Evolutionary conservation across 2,888 invertebrate species (phyloP), one percentile per base, ranked within the genome.

Genomic region (Romanomermis culicivorax): DNA sequence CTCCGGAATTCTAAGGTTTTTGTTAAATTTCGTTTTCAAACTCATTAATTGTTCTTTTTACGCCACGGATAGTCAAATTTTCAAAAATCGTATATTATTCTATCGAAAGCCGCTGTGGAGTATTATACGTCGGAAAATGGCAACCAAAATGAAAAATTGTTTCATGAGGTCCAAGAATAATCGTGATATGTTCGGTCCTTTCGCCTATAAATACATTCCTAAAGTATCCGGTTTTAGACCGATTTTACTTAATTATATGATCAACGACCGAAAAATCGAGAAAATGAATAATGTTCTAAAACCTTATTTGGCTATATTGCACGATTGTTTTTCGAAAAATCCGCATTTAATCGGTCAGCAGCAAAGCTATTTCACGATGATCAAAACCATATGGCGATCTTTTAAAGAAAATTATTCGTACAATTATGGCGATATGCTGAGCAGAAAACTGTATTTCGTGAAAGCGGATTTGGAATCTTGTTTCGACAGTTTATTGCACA

Each of bases 41-140:
- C 17, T 36, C 7, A 7, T 36, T 7, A 36, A 36, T 7, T 17
- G 36, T 36, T 52, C n/a, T 23, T 52, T 52, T 30, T 52, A 52
- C 43, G 26, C 43, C 20, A 52, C 53, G 14, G 53, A 52, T 3
- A 42, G 42, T 43, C 53, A 52, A 36, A 29, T 3, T 2, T 43
- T 25, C 25, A 42, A 30, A 25, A 4, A 52, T 52, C 42, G 53
- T 14, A n/a, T 52, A 17, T n/a, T 52, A 11, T 52, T 43, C 25
- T 42, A 43, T 52, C 53, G 42, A 17, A 52, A 52, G 43, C 27
- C 53, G 42, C 11, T 52, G 17, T 52, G 53, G 53, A 42, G 17
- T 17, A 3, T 17, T 3, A 11, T 36, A 23, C 50, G 24, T 4
- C 50, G 27, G 7, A 26, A 50, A 50, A 4, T 50, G 17, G 4